These are phyloP conservation scores for Thamnophis sirtalis DNA, from an alignment of 2,113 vertebrate species.

Conservation along the genomic window DNA sequence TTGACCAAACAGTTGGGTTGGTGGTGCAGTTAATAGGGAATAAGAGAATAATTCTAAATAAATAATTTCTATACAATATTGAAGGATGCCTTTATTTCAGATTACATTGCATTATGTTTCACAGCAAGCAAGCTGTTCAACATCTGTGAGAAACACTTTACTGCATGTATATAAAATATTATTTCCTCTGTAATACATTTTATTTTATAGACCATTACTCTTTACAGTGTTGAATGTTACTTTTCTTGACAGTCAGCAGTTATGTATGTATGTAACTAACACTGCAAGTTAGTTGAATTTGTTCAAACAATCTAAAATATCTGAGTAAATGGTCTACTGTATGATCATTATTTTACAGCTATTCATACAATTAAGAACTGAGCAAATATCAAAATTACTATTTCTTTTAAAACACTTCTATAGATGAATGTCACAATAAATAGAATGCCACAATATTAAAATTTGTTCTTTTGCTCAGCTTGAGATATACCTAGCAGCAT, in stretches of 20 bases:
- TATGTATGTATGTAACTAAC: neutral
- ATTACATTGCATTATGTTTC: conserved; percentile 13
- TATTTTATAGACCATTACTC: neutral
- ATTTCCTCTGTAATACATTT: neutral
- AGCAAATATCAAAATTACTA: conserved; percentile 25
- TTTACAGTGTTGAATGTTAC: neutral
- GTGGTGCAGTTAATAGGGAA: neutral
- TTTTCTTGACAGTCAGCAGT: conserved; percentile 11
- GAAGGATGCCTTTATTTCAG: neutral
- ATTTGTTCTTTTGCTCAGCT: conserved; percentile 7
- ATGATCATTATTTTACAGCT: conserved; percentile 25
- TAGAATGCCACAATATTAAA: conserved; percentile 14
- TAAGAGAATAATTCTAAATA: neutral
- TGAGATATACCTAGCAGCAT: neutral
- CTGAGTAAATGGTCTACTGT: conserved; percentile 18
- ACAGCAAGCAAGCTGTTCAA: conserved; percentile 14
- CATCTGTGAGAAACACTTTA: conserved; percentile 12
- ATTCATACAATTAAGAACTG: conserved; percentile 30
- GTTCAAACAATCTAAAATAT: neutral
- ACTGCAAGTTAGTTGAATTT: neutral
- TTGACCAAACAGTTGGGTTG: conserved; percentile 10
- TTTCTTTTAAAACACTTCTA: conserved; percentile 41
- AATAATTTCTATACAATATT: neutral
- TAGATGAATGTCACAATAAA: conserved; percentile 35
- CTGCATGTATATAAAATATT: conserved; percentile 25